phyloP scores from a whole-genome alignment of 2,797 vertebrate genomes.

The Aphelocoma californica region DNA sequence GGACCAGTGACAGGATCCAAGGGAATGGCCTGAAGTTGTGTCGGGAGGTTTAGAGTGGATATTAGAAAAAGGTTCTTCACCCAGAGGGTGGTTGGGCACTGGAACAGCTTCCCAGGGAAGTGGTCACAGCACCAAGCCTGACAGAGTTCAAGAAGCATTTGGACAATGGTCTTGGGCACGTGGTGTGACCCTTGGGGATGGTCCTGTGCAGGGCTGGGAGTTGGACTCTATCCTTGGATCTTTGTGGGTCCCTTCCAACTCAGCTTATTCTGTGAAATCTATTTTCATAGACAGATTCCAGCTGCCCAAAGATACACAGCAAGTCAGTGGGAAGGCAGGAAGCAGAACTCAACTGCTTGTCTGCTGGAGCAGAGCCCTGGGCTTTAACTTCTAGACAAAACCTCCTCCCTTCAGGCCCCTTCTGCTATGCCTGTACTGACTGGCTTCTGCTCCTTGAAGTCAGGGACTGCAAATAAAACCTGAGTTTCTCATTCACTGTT shows the following conservation, averaged over 20 bases:
- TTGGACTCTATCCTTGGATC: neutral
- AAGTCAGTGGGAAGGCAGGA: slow-evolving; percentile 1
- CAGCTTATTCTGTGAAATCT: neutral
- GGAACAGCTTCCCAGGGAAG: neutral
- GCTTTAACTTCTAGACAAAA: neutral
- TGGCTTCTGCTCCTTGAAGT: neutral
- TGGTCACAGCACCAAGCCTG: neutral
- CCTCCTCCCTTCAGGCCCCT: neutral
- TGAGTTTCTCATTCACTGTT: neutral
- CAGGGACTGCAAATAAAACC: neutral
- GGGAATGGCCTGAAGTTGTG: neutral
- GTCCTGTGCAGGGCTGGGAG: neutral
- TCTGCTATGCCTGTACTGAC: neutral
- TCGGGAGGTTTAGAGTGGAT: neutral
- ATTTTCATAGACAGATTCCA: slow-evolving; percentile 1
- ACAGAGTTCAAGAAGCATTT: neutral
- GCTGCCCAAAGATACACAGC: neutral
- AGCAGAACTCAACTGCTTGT: neutral
- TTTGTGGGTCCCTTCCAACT: neutral
- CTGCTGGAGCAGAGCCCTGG: slow-evolving; percentile 3
- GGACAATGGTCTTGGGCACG: neutral
- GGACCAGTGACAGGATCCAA: neutral
- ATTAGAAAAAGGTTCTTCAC: neutral
- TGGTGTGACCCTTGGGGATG: neutral
- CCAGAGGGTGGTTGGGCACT: neutral